Percentiles rank a stretch among this genome's conserved stretches.
Evolutionary conservation across 1,140 invertebrate species (phyloP).

Genomic region (Episyrphus balteatus): DNA sequence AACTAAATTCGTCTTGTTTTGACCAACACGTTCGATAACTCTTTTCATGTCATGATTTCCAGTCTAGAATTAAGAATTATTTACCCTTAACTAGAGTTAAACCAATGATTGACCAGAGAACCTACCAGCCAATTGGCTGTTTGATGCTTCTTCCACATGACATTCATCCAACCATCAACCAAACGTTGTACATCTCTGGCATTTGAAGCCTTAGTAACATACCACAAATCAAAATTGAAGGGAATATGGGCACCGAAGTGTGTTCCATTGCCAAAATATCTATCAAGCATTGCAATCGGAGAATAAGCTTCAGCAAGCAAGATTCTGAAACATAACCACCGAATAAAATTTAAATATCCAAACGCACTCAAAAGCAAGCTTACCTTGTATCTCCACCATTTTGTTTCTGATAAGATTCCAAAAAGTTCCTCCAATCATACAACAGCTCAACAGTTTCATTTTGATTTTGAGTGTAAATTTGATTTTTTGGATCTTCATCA

Average conservation of each 20-base stretch:
- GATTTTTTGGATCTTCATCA: conserved; percentile 37
- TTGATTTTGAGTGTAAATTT: conserved; percentile 48
- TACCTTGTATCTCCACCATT: conserved; percentile 1
- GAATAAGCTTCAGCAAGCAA: conserved; percentile 57
- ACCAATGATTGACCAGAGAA: no score
- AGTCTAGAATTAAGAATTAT: conserved; percentile 39
- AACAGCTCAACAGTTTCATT: conserved; percentile 40
- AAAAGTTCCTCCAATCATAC: conserved; percentile 39
- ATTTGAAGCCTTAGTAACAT: conserved; percentile 27
- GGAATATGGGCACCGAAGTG: conserved; percentile 44
- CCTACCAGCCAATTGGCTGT: conserved; percentile 31
- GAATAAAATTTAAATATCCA: no score
- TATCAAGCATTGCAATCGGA: conserved; percentile 40
- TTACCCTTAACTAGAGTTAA: no score
- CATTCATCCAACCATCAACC: conserved; percentile 41
- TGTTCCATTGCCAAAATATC: conserved; percentile 42
- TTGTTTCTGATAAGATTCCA: conserved; percentile 35
- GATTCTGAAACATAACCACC: no score
- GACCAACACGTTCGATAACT: conserved; percentile 42
- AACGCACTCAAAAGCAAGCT: no score
- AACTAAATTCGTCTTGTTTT: conserved; percentile 44
- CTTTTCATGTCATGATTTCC: conserved; percentile 50
- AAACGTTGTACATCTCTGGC: conserved; percentile 40
- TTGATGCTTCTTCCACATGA: conserved; percentile 40
- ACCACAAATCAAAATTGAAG: conserved; percentile 48